Evolutionary conservation across 2,113 vertebrate genomes (phyloP), one percentile per base, ranked within the genome.

Genomic region (Gallinago jamesoni): DNA sequence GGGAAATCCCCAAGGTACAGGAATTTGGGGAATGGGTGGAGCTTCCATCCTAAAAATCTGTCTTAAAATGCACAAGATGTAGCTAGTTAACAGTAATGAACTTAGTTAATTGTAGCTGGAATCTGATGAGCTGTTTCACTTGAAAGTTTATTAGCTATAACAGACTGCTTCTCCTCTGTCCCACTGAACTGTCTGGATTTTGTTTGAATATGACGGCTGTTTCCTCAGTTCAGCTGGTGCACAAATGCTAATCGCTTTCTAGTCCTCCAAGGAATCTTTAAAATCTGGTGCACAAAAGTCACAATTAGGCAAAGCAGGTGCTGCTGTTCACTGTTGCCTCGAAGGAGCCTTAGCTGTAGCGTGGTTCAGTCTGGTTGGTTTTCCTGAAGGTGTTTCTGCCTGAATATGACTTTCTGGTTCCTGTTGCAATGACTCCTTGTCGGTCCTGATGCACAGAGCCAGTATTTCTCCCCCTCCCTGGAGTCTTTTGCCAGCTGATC

Each of bases 191-290:
- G 30, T 85, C 87, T 89, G 85, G 80, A 95, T 89, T 95, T 95
- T 79, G 60, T 94, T 93, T 97, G 93, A 95, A 91, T 73, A 73
- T 59, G 96, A 62, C 69, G 95, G 80, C 95, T 98, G 73, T 89
- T 96, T 94, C 93, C 63, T 92, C 96, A 97, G 30, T 95, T 96
- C 76, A 80, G 62, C 39, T 77, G 83, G 31, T 92, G 41, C 19
- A 59, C 33, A 45, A 84, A 87, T 96, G 93, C 91, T 57, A 89
- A 94, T 83, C 60, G 68, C 52, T 73, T 84, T 62, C 79, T 77
- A 96, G 57, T 56, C 41, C 55, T 96, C 85, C n/a, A 41, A 89
- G 97, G 48, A 45, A 70, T 79, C 62, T 94, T 50, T 84, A 96
- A 96, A 93, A 70, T 53, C 87, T 91, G 77, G 76, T 57, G 57